A percentile compares a stretch with the other conserved stretches of the same genome.
Conservation (phyloP, 2,797 vertebrate species). For the Hafferia zeledoni region DNA sequence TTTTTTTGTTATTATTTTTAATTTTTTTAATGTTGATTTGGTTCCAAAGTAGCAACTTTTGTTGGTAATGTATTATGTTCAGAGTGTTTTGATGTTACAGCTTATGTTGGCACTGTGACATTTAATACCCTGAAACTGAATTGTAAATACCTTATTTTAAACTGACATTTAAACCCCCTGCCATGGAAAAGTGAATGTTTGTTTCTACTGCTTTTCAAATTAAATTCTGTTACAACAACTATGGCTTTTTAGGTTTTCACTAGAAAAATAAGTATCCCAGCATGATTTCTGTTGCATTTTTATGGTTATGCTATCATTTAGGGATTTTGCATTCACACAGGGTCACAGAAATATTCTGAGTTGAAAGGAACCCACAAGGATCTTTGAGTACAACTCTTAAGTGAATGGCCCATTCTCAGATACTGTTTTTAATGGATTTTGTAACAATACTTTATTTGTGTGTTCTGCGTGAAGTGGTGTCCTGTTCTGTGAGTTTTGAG, state of each 20-base stretch:
- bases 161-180: not conserved
- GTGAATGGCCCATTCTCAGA: not conserved
- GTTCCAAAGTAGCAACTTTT: not conserved
- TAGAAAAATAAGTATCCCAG: not conserved
- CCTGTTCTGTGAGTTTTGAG: not conserved
- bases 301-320: not conserved
- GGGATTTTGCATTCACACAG: not conserved
- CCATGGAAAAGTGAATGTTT: not conserved
- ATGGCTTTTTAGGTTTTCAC: not conserved
- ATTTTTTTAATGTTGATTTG: not conserved
- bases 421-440: not conserved
- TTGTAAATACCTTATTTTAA: conserved; percentile 19
- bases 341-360: not conserved
- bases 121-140: conserved; percentile 4
- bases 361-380: not conserved
- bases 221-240: not conserved
- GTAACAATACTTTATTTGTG: not conserved
- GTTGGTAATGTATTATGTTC: not conserved
- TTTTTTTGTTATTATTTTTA: not conserved
- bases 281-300: not conserved
- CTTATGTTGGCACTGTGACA: not conserved
- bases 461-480: not conserved
- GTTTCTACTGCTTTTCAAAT: not conserved
- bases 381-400: not conserved
- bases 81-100: not conserved